These are phyloP conservation scores for Sebastes steindachneri DNA, from an alignment of 2,797 vertebrate genomes.

Conservation along the genomic window DNA sequence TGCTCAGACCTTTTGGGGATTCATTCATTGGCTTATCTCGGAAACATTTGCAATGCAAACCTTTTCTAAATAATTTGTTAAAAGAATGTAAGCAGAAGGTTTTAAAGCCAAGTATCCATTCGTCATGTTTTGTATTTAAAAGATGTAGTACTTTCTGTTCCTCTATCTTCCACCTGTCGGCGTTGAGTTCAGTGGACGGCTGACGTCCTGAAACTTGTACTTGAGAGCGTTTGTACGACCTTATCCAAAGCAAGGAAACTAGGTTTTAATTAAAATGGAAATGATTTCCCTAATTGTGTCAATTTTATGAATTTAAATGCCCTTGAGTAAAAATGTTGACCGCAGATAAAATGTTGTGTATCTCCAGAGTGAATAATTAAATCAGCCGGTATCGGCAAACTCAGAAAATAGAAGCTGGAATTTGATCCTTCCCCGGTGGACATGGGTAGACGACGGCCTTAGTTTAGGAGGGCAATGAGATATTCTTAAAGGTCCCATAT, in stretches of 20 bases:
- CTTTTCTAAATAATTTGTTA: constrained; percentile 26
- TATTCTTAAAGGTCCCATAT: not conserved
- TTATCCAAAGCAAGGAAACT: constrained; percentile 33
- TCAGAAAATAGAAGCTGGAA: not conserved
- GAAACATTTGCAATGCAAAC: constrained; percentile 1
- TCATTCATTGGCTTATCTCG: not conserved
- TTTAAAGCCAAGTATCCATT: constrained; percentile 19
- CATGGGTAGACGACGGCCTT: not conserved
- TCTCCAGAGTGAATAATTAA: not conserved
- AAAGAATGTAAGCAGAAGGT: constrained; percentile 34
- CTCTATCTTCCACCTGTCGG: constrained; percentile 2
- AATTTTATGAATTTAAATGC: not conserved
- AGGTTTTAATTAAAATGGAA: constrained; percentile 43
- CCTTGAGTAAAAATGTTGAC: not conserved
- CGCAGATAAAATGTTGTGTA: not conserved
- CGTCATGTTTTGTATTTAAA: constrained; percentile 47
- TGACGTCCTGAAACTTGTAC: constrained; percentile 15
- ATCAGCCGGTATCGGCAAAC: not conserved
- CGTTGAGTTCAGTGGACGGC: not conserved
- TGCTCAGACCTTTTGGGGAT: not conserved
- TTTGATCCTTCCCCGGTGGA: not conserved
- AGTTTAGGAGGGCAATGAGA: not conserved
- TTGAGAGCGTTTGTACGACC: constrained; percentile 31
- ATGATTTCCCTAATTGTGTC: not conserved
- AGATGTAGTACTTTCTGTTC: constrained; percentile 12